These are phyloP conservation scores for Kobus ellipsiprymnus DNA, from an alignment of 2,113 vertebrate genomes.

Conservation along the genomic window DNA sequence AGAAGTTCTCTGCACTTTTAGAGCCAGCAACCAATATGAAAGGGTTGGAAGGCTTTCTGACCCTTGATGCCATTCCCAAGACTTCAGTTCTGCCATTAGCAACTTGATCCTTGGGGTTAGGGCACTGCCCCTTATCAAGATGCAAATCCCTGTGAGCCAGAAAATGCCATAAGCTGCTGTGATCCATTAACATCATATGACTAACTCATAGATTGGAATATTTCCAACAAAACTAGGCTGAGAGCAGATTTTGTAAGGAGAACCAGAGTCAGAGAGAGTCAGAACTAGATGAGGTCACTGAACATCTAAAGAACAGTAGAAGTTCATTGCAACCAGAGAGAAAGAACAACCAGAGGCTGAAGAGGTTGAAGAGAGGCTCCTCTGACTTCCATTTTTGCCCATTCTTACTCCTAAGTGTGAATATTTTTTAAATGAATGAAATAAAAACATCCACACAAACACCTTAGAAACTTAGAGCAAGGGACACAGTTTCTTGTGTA, in stretches of 20 bases:
- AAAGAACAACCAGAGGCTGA: neutral
- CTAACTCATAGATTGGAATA: conserved; percentile 22
- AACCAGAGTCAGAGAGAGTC: neutral
- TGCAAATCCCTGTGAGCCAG: conserved; percentile 23
- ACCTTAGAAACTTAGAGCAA: neutral
- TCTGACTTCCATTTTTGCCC: neutral
- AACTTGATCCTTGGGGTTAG: conserved; percentile 25
- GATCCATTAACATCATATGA: conserved; percentile 43
- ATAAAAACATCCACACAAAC: neutral
- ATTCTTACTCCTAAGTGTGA: neutral
- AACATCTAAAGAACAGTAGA: neutral
- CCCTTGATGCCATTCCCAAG: neutral
- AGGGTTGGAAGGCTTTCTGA: neutral
- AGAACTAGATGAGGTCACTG: neutral
- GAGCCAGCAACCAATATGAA: neutral
- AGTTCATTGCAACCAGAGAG: neutral
- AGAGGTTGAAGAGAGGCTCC: neutral
- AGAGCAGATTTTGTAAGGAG: conserved; percentile 15
- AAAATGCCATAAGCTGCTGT: conserved; percentile 30
- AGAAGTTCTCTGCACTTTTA: neutral
- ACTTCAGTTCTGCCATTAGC: conserved; percentile 5
- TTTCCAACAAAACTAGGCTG: conserved; percentile 13
- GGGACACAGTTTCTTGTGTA: neutral
- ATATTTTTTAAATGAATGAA: neutral
- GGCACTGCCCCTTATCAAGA: conserved; percentile 46